Evolutionary conservation across 92 coral and sea anemone species (phyloP).

Genomic region (Muricea muricata): DNA sequence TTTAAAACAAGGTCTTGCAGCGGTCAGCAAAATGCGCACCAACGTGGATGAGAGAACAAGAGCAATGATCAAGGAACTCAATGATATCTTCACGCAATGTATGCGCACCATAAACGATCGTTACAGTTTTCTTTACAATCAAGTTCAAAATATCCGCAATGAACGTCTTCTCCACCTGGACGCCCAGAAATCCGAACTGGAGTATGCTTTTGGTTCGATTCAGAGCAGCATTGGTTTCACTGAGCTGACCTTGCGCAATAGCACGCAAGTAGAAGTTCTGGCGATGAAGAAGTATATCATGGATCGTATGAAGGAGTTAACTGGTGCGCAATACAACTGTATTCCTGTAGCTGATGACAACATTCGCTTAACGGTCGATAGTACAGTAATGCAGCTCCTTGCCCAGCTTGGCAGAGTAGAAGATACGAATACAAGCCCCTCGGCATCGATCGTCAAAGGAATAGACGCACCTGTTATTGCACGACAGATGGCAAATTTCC

Average conservation of each 20-base stretch:
- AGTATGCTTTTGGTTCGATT: constrained; percentile 44
- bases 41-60: constrained; percentile 45
- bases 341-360: constrained; percentile 50
- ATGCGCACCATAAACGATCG: constrained; percentile 52
- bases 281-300: constrained; percentile 46
- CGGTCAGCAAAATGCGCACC: constrained; percentile 45
- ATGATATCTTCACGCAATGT: constrained; percentile 46
- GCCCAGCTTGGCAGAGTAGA: constrained; percentile 32
- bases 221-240: constrained; percentile 49
- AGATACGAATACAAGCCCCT: constrained; percentile 37
- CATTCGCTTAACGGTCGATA: constrained; percentile 39
- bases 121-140: constrained; percentile 44
- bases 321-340: constrained; percentile 47
- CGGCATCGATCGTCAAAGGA: constrained; percentile 27
- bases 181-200: constrained; percentile 42
- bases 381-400: constrained; percentile 25
- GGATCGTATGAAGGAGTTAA: constrained; percentile 50
- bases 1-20: constrained; percentile 46
- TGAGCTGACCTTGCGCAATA: constrained; percentile 41
- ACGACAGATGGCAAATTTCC: constrained; percentile 40
- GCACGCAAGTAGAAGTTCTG: constrained; percentile 45
- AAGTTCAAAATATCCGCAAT: constrained; percentile 43
- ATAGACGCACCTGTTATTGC: constrained; percentile 33
- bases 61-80: constrained; percentile 49
- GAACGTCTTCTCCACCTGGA: constrained; percentile 43